phyloP scores from a whole-genome alignment of 1,140 invertebrate species.

The Heliconius eleuchia region DNA sequence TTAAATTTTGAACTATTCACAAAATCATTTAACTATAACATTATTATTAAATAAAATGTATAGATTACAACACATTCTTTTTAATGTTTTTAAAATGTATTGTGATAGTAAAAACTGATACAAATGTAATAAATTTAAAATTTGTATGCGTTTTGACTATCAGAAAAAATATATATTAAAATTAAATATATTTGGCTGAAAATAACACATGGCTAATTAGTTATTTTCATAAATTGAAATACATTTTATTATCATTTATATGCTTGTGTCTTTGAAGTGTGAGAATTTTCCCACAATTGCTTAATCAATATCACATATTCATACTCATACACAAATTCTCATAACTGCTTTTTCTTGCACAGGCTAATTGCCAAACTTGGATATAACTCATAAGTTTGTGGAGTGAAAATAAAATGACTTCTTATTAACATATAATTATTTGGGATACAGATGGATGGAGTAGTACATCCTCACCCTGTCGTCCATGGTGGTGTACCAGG shows the following conservation, averaged over 20 bases:
- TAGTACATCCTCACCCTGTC: conserved; percentile 68
- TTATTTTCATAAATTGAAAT: neutral
- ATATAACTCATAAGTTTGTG: neutral
- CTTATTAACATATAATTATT: neutral
- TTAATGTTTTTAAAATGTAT: too few species aligned
- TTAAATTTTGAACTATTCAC: too few species aligned
- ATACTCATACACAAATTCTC: conserved; percentile 1
- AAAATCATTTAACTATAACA: too few species aligned
- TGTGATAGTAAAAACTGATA: too few species aligned
- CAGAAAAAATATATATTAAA: too few species aligned
- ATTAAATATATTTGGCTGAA: too few species aligned
- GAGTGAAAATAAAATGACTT: neutral
- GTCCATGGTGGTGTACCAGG: conserved; percentile 62
- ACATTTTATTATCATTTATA: neutral
- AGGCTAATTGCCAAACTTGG: neutral
- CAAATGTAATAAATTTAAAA: too few species aligned
- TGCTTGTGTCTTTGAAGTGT: neutral
- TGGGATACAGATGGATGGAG: conserved; percentile 68
- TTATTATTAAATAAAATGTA: too few species aligned
- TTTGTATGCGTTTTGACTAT: too few species aligned
- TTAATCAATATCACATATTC: neutral
- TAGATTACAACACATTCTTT: too few species aligned
- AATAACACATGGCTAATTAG: too few species aligned
- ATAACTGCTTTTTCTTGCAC: neutral
- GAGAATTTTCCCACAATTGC: neutral